Percentiles rank a stretch among this genome's conserved stretches.
These are phyloP conservation scores for Lamprologus lemairii DNA, from an alignment of 2,113 vertebrate genomes.

Conservation along the genomic window DNA sequence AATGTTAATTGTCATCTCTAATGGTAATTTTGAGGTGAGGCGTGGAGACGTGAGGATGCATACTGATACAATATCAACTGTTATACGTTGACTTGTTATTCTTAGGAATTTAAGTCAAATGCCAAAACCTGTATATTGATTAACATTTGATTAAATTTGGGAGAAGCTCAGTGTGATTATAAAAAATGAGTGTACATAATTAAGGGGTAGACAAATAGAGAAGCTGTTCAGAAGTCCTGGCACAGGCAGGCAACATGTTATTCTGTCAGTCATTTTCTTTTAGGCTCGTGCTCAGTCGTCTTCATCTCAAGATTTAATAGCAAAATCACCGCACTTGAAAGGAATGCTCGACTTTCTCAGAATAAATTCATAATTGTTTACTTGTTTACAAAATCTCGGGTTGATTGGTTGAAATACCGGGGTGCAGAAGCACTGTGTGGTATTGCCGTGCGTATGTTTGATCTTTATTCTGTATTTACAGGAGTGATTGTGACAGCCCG, in stretches of 20 bases:
- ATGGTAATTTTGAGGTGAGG: not conserved
- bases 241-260: not conserved
- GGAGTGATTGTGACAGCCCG: slow-evolving; percentile 77
- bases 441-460: not conserved
- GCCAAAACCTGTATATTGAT: not conserved
- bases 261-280: slow-evolving; percentile 5
- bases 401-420: not conserved
- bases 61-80: not conserved
- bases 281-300: not conserved
- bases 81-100: not conserved
- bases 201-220: not conserved
- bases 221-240: not conserved
- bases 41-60: not conserved
- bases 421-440: not conserved
- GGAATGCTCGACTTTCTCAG: not conserved
- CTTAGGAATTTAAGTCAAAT: not conserved
- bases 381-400: not conserved
- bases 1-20: not conserved
- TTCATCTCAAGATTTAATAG: slow-evolving; percentile 10
- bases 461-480: slow-evolving; percentile 47
- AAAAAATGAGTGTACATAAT: not conserved
- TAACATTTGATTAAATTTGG: not conserved
- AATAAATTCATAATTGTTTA: not conserved
- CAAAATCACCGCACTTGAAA: slow-evolving; percentile 1
- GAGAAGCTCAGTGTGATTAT: not conserved